Percentiles rank a stretch among this genome's conserved stretches.
Evolutionary conservation across 2,888 invertebrate genomes (phyloP).

Genomic region (Uropetala carovei): DNA sequence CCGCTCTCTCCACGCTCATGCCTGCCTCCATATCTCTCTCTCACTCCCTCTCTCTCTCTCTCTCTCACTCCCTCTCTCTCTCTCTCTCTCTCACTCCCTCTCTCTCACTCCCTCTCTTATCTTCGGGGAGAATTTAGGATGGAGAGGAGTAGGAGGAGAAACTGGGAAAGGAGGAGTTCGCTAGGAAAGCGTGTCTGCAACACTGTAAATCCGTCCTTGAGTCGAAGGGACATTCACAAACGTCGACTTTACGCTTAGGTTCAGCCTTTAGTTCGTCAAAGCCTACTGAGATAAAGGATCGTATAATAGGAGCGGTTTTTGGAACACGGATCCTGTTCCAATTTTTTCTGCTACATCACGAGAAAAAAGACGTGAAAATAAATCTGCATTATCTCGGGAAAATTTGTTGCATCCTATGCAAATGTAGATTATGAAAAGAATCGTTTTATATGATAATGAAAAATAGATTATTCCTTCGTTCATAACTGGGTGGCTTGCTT

Average conservation of each 20-base stretch:
- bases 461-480: too few species aligned
- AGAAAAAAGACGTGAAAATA: not conserved
- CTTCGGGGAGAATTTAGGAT: not conserved
- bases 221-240: slow-evolving; percentile 8
- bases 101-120: not conserved
- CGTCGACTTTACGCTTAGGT: slow-evolving; percentile 24
- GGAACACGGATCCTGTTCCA: not conserved
- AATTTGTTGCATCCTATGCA: not conserved
- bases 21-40: not conserved
- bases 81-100: too few species aligned
- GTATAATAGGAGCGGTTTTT: not conserved
- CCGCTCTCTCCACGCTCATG: not conserved
- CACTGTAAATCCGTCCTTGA: slow-evolving; percentile 18
- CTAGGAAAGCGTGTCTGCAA: slow-evolving; percentile 23
- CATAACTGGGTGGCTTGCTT: too few species aligned
- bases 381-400: not conserved
- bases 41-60: too few species aligned
- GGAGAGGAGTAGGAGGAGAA: not conserved
- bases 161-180: not conserved
- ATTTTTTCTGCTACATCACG: not conserved
- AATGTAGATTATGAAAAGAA: not conserved
- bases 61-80: too few species aligned
- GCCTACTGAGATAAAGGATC: not conserved
- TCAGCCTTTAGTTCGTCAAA: slow-evolving; percentile 24
- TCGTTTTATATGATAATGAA: too few species aligned